Evolutionary conservation across 2,888 invertebrate genomes (phyloP).

Genomic region (Acanthoscelides obtectus): DNA sequence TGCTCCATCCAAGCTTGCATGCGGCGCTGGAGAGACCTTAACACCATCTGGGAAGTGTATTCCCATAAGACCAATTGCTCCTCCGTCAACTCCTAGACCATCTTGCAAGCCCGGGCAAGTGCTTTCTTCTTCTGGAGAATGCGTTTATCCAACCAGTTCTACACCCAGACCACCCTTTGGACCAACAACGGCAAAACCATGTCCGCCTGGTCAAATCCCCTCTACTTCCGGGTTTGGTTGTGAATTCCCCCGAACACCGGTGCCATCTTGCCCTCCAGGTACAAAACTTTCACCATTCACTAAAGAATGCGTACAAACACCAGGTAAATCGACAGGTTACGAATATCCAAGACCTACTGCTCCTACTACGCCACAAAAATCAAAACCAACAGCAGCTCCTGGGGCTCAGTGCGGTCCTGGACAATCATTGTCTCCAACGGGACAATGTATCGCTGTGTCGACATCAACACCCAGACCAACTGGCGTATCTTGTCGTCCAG

Average conservation of each 20-base stretch:
- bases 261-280: not conserved
- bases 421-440: slow-evolving; percentile 8
- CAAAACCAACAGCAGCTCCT: not conserved
- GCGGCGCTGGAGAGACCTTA: slow-evolving; percentile 21
- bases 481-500: not conserved
- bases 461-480: slow-evolving; percentile 6
- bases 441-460: slow-evolving; percentile 6
- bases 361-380: not conserved
- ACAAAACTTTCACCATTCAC: not conserved
- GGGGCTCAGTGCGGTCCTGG: slow-evolving; percentile 7
- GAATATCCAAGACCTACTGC: not conserved
- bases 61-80: not conserved
- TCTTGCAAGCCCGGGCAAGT: slow-evolving; percentile 14
- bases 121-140: slow-evolving; percentile 17
- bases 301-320: not conserved
- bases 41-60: slow-evolving; percentile 16
- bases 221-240: slow-evolving; percentile 17
- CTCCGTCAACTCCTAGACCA: slow-evolving; percentile 16
- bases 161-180: slow-evolving; percentile 17
- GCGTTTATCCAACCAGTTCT: slow-evolving; percentile 13
- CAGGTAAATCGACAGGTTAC: not conserved
- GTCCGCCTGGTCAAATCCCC: slow-evolving; percentile 42
- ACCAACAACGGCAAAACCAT: slow-evolving; percentile 21
- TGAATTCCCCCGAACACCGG: slow-evolving; percentile 15
- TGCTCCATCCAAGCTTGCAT: slow-evolving; percentile 5